These are phyloP conservation scores for Halcyon chelicuti DNA, from an alignment of 2,797 vertebrate species.

Conservation along the genomic window DNA sequence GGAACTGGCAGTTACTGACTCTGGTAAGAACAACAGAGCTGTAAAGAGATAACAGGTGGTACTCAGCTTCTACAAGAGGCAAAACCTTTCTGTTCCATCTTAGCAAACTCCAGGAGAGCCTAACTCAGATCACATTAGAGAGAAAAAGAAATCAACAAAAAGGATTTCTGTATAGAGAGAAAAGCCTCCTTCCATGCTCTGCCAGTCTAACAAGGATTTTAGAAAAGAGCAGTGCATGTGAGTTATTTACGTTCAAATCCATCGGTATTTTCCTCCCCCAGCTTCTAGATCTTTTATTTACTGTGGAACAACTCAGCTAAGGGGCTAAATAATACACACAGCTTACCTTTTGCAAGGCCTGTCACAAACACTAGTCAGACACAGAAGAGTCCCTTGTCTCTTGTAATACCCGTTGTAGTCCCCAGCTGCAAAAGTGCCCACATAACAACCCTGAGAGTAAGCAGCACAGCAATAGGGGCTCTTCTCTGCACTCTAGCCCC, in stretches of 20 bases:
- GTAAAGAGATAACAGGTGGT: background rate
- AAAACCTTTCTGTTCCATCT: background rate
- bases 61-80: background rate
- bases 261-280: background rate
- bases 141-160: background rate
- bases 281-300: background rate
- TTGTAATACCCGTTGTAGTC: background rate
- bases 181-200: background rate
- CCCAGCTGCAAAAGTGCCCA: background rate
- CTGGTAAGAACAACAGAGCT: background rate
- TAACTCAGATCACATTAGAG: background rate
- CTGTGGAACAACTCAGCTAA: background rate
- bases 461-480: accelerated
- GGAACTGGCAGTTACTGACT: background rate
- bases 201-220: background rate
- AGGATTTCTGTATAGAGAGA: background rate
- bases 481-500: background rate
- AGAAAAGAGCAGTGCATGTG: background rate
- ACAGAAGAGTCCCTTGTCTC: background rate
- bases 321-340: background rate
- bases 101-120: background rate
- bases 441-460: background rate
- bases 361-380: background rate
- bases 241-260: background rate
- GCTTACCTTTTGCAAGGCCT: background rate